phyloP scores from a whole-genome alignment of 2,888 invertebrate species.

The Torymus tubicola region DNA sequence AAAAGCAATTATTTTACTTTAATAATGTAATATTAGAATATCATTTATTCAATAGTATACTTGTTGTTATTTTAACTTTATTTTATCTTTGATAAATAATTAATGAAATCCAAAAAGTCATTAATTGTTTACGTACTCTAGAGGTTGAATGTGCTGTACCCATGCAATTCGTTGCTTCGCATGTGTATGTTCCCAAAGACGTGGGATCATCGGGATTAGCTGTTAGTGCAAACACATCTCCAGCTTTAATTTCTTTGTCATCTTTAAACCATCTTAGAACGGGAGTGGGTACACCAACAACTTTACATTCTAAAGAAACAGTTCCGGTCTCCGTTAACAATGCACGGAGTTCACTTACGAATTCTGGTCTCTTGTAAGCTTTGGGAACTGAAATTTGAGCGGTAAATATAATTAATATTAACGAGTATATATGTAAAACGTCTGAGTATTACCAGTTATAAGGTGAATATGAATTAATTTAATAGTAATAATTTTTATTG shows the following conservation, averaged over 20 bases:
- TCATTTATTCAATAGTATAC: no score
- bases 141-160: constrained; percentile 90
- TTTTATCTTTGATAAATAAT: no score
- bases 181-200: constrained; percentile 91
- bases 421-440: background rate
- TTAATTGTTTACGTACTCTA: constrained; percentile 74
- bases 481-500: no score
- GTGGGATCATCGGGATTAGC: constrained; percentile 91
- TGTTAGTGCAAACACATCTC: constrained; percentile 91
- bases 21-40: background rate
- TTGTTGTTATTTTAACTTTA: no score
- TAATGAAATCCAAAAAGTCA: no score
- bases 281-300: constrained; percentile 92
- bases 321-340: constrained; percentile 91
- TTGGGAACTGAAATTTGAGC: constrained; percentile 83
- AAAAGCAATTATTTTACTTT: constrained; percentile 1
- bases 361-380: constrained; percentile 92
- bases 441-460: no score
- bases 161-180: constrained; percentile 93
- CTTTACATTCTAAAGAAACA: constrained; percentile 93
- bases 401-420: background rate
- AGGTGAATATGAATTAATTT: no score
- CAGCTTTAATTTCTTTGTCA: constrained; percentile 91
- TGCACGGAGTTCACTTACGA: constrained; percentile 89
- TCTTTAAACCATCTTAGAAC: constrained; percentile 88